These are phyloP conservation scores for Elmis aenea DNA, from an alignment of 2,888 invertebrate genomes.

Conservation along the genomic window DNA sequence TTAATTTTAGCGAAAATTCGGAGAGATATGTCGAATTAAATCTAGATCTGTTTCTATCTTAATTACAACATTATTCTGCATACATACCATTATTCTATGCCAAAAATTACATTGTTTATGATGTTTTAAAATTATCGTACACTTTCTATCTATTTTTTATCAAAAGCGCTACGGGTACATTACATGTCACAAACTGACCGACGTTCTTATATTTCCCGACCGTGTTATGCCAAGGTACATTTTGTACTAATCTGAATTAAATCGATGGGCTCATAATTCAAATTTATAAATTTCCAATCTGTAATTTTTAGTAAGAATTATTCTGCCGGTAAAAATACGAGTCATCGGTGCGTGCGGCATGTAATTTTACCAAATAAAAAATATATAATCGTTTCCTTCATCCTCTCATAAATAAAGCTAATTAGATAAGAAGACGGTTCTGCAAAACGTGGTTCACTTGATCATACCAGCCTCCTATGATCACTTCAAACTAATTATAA, in stretches of 20 bases:
- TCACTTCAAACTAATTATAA: constrained; percentile 14
- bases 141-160: constrained; percentile 12
- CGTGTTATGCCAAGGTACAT: too few relatives aligned
- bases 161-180: constrained; percentile 18
- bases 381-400: constrained; percentile 7
- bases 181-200: too few relatives aligned
- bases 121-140: constrained; percentile 16
- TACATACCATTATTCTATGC: constrained; percentile 3
- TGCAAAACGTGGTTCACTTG: constrained; percentile 15
- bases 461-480: constrained; percentile 30
- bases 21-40: constrained; percentile 6
- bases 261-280: constrained; percentile 10
- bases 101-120: constrained; percentile 6
- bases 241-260: too few relatives aligned
- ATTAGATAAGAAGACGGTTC: constrained; percentile 7
- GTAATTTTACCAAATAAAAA: constrained; percentile 11
- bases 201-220: too few relatives aligned
- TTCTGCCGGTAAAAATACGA: constrained; percentile 9
- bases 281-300: background rate
- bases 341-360: constrained; percentile 6
- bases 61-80: too few relatives aligned
- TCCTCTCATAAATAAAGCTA: constrained; percentile 4
- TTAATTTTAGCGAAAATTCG: constrained; percentile 3
- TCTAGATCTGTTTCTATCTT: too few relatives aligned
- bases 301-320: constrained; percentile 4